These are phyloP conservation scores for Eidolon helvum DNA, from an alignment of 2,113 vertebrate species.

Conservation along the genomic window DNA sequence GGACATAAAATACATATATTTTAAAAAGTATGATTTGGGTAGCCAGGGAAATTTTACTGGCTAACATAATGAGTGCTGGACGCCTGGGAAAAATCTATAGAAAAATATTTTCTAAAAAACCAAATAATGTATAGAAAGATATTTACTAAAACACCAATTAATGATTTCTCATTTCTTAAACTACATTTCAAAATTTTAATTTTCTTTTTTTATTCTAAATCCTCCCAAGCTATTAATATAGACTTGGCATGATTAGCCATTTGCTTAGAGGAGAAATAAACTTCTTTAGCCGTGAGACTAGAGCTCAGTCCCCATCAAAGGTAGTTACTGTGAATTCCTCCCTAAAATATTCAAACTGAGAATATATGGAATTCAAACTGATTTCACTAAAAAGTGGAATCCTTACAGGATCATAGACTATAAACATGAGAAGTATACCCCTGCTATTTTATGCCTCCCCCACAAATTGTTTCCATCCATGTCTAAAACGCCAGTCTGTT, in stretches of 20 bases:
- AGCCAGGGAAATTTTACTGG: neutral
- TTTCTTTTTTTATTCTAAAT: neutral
- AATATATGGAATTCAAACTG: conserved; percentile 35
- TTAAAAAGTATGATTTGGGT: conserved; percentile 43
- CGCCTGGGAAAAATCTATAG: neutral
- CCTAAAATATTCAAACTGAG: conserved; percentile 38
- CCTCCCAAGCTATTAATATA: neutral
- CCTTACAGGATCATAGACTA: neutral
- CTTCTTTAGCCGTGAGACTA: neutral
- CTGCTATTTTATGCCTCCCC: conserved; percentile 7
- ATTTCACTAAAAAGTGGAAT: conserved; percentile 30
- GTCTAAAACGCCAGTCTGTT: conserved; percentile 43
- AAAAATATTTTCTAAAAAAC: conserved; percentile 44
- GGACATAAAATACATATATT: conserved; percentile 41
- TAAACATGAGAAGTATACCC: neutral
- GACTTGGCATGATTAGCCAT: neutral
- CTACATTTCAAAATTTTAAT: neutral
- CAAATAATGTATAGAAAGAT: neutral
- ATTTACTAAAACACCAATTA: conserved; percentile 40
- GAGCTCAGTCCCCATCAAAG: neutral
- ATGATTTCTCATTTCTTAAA: conserved; percentile 42
- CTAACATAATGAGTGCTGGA: neutral
- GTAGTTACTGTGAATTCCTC: conserved; percentile 48
- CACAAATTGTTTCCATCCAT: conserved; percentile 29
- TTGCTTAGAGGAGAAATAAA: conserved; percentile 21